phyloP scores from a whole-genome alignment of 35 echinoderm and acorn worm species.

The Strongylocentrotus purpuratus region DNA sequence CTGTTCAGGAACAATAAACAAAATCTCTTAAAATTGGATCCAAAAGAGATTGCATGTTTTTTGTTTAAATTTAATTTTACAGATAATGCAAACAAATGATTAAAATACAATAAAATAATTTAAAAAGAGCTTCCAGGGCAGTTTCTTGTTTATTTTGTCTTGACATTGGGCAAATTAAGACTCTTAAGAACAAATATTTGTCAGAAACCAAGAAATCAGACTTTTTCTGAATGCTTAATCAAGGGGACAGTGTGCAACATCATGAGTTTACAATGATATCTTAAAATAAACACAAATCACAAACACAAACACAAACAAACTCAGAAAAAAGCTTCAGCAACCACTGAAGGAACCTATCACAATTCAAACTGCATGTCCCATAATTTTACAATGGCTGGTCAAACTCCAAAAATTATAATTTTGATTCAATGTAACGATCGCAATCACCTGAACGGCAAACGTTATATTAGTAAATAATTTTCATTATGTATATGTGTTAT shows the following conservation, averaged over 20 bases:
- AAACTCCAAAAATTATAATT: not conserved
- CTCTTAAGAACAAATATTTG: not conserved
- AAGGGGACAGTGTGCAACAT: not conserved
- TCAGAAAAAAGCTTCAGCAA: not conserved
- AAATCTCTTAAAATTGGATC: too few relatives aligned
- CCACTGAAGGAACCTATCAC: not conserved
- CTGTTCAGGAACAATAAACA: too few relatives aligned
- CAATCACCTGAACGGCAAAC: not conserved
- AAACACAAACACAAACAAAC: not conserved
- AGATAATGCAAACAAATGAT: too few relatives aligned
- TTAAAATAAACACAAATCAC: not conserved
- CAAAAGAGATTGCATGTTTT: too few relatives aligned
- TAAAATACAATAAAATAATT: too few relatives aligned
- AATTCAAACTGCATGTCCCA: not conserved
- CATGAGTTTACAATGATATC: not conserved
- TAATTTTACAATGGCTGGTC: not conserved
- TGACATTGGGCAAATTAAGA: too few relatives aligned
- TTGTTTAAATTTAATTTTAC: too few relatives aligned
- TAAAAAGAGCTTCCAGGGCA: too few relatives aligned
- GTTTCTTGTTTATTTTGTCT: not conserved
- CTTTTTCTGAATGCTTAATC: not conserved
- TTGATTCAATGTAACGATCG: not conserved
- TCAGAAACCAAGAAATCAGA: not conserved
- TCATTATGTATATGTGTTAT: too few relatives aligned
- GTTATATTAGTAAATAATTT: too few relatives aligned